Evolutionary conservation across 2,888 invertebrate genomes (phyloP), one percentile per base, ranked within the genome.

Genomic region (Euphydryas editha): DNA sequence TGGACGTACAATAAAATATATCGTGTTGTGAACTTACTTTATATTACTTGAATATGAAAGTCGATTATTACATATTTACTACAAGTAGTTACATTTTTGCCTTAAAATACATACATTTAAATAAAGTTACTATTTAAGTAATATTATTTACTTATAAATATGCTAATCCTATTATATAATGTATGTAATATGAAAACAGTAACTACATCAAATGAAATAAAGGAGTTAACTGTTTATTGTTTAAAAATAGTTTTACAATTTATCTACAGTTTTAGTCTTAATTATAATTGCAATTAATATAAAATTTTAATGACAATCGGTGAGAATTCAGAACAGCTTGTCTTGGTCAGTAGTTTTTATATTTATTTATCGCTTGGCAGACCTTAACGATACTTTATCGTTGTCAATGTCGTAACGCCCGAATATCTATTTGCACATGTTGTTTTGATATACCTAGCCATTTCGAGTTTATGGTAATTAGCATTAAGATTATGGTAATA

Each of bases 181-280:
- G 6, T 30, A 30, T 0, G 8, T 54, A 36, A 36, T 30, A 54
- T 30, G 51, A 24, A 51, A 51, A 51, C 51, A n/a, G 24, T 54
- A 54, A 17, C 30, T 54, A 17, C n/a, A 17, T 54, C n/a, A 15
- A 13, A 1, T 24, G 24, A 51, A n/a, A 47, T 51, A 51, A 51
- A 5, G 6, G 24, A 24, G 51, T 24, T 51, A n/a, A 24, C 24
- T 13, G n/a, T 24, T 8, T 30, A 51, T n/a, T n/a, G n/a, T 24
- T 51, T 24, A 51, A n/a, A 51, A 15, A 51, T 51, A 51, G 30
- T 24, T 51, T 24, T n/a, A 51, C 21, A 24, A 24, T 51, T 51
- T 51, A 15, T 2, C 17, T 30, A 30, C 21, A 30, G 30, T 54
- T 15, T 36, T 24, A 4, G 2, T 24, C 24, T 24, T 6, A 24